Base-by-base conservation (phyloP, 2,113 vertebrate genomes). In the Sinocyclocheilus grahami region DNA sequence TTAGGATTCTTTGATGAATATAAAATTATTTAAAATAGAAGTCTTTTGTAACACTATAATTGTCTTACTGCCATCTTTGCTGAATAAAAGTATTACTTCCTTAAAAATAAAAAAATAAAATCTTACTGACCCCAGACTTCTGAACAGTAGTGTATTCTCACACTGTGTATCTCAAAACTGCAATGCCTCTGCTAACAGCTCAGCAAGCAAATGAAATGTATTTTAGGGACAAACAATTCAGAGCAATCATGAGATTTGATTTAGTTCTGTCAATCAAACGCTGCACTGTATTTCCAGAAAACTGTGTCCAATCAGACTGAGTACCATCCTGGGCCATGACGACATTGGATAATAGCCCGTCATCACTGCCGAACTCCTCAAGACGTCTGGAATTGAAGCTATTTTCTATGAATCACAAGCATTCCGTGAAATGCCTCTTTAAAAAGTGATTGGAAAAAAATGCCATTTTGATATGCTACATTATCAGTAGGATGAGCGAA, bases 301-400 rank as follows among this genome's bases (percentile, higher is more conserved):
- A 65, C 80, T 67, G 62, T 82, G 39, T 33, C 62, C 62, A 82
- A 82, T 81, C 78, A 63, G 58, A 48, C 14, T 3, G 37, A 27
- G 79, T 30, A 37, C 16, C 11, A 71, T 37, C 27, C 3, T 37
- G 42, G 24, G 39, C 24, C 78, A 46, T 81, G 78, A 46, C 60
- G 78, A 13, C 78, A 65, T 42, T 81, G 58, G 37, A 48, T 81
- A 81, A 81, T 80, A 62, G 46, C n/a, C 80, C n/a, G 8, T 82
- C 80, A 69, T 67, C 62, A 67, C 24, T 13, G 55, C 60, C 6
- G 33, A 27, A 12, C 39, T 67, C 14, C 39, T 82, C 60, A 48
- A 37, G 65, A 53, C 6, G 10, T 48, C 80, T 48, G 39, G 42
- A 82, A 67, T 18, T 9, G 39, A 51, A 14, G 37, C 22, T 20